Evolutionary conservation across 2,888 invertebrate species (phyloP).

Genomic region (Lycia hirtaria): DNA sequence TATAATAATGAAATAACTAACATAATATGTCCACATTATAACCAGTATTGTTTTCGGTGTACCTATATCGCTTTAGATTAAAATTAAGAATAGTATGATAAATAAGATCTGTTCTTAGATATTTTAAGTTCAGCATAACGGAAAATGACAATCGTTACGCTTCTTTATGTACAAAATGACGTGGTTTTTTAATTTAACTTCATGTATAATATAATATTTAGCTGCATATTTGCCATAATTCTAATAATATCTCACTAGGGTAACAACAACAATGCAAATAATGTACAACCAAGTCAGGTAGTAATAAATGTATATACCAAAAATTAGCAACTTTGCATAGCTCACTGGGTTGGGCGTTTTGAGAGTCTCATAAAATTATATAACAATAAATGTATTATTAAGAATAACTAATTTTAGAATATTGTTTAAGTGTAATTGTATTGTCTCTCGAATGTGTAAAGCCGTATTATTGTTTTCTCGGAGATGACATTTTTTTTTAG

Average conservation of each 20-base stretch:
- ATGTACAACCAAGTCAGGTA: not conserved
- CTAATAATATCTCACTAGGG: conserved; percentile 13
- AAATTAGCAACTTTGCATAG: conserved; percentile 5
- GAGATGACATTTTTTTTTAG: not conserved
- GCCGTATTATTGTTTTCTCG: not conserved
- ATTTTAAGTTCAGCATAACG: conserved; percentile 10
- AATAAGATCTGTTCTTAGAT: conserved; percentile 12
- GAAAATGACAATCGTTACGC: conserved; percentile 23
- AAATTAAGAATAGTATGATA: not conserved
- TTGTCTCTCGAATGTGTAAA: not conserved
- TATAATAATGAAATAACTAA: not conserved
- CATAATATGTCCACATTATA: not conserved
- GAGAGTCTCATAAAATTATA: conserved; percentile 21
- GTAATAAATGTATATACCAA: conserved; percentile 9
- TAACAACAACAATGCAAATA: not conserved
- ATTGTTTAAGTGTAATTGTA: not conserved
- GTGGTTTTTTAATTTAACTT: not conserved
- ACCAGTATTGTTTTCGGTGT: conserved; percentile 1
- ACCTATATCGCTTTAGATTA: not conserved
- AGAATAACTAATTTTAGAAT: not conserved
- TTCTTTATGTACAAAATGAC: conserved; percentile 20
- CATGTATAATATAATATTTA: not conserved
- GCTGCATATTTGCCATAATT: conserved; percentile 3
- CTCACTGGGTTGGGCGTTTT: not conserved
- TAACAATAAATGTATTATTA: not conserved